Evolutionary conservation across 1,140 invertebrate genomes (phyloP), one percentile per base, ranked within the genome.

Genomic region (Neodiprion lecontei): DNA sequence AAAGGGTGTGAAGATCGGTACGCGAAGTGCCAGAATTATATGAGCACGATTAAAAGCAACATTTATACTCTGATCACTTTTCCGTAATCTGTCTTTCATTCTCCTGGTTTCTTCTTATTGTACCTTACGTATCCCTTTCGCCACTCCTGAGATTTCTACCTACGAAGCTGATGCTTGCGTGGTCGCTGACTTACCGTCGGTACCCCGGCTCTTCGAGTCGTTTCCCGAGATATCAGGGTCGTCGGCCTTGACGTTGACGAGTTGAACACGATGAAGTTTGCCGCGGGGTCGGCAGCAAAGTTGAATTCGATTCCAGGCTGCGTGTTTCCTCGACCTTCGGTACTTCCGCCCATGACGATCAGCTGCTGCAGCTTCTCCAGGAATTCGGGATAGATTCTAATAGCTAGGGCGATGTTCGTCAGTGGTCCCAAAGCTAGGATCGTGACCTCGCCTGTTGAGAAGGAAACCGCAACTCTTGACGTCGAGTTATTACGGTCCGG

Each of bases 201-300:
- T 21, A 87, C 79, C 7, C 68, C 5, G 12, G 70, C 50, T 7
- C 79, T 61, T 0, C 80, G 0, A 9, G 81, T 78, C 40, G 86
- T 82, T 75, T 92, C 91, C 89, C 87, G 90, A 7, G 91, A 89
- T 1, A 88, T 72, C 47, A 92, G 75, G 53, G 82, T 69, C 23
- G 81, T 73, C 0, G 79, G 78, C 17, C 69, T 76, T 70, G 80
- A 84, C 3, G 75, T 80, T 5, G 82, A 85, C 1, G 78, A 70
- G 70, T 88, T 89, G 0, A 94, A 81, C 7, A 91, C 88, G 28
- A 94, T 89, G 68, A 84, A 86, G 69, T 92, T 91, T 12, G 92
- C 90, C 80, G 92, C 91, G 1, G 93, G 92, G 79, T 94, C 93
- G 70, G 83, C 79, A 17, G 83, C 81, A 78, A 94, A 94, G 84